Evolutionary conservation across 2,113 vertebrate species (phyloP).

Genomic region (Bos indicus): DNA sequence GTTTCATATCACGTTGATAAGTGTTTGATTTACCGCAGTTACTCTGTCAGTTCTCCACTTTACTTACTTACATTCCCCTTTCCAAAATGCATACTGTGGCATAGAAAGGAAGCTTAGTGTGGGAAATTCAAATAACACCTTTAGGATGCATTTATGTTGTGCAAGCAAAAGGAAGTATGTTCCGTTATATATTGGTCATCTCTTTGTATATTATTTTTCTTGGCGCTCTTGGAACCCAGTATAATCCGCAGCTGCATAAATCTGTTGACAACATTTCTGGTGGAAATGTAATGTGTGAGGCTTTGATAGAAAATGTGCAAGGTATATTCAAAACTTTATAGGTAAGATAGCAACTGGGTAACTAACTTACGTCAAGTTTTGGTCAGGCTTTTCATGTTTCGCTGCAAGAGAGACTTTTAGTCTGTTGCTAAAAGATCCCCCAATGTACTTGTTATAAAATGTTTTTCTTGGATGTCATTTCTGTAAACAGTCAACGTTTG

Average conservation of each 20-base stretch:
- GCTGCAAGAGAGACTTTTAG: not conserved
- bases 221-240: not conserved
- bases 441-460: not conserved
- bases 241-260: not conserved
- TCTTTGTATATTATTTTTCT: constrained; percentile 25
- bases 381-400: not conserved
- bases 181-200: not conserved
- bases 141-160: not conserved
- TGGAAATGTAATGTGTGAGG: not conserved
- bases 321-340: not conserved
- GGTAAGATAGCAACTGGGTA: not conserved
- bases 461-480: not conserved
- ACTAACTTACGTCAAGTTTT: not conserved
- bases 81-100: not conserved
- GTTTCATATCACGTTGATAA: not conserved
- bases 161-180: not conserved
- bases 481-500: not conserved
- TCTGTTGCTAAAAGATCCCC: not conserved
- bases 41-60: not conserved
- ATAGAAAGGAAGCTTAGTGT: not conserved
- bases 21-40: not conserved
- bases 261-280: not conserved
- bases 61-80: not conserved
- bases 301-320: not conserved
- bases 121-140: not conserved